phyloP scores from a whole-genome alignment of 2,113 vertebrate genomes.

The Calyptomena viridis region DNA sequence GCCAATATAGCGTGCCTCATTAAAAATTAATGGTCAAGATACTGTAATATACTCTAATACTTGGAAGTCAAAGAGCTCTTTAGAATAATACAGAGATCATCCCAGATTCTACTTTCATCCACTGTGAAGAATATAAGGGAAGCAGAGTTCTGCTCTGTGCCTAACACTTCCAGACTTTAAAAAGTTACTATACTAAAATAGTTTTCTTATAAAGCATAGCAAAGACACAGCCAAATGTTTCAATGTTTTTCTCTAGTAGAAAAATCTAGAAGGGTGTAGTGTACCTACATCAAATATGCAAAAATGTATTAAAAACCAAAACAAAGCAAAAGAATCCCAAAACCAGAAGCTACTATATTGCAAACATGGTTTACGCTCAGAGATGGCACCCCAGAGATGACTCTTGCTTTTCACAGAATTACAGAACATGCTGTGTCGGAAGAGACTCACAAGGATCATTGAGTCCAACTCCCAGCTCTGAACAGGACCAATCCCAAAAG shows the following conservation, averaged over 20 bases:
- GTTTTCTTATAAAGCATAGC: background rate
- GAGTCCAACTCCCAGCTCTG: background rate
- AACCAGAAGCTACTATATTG: background rate
- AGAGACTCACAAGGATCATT: background rate
- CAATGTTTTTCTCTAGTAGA: background rate
- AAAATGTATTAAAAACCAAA: background rate
- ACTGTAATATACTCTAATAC: background rate
- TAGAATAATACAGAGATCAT: background rate
- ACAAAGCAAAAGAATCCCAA: background rate
- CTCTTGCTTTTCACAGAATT: background rate
- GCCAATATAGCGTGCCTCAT: background rate
- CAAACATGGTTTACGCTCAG: background rate
- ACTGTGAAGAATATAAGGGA: background rate
- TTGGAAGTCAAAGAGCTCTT: background rate
- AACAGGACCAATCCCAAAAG: background rate
- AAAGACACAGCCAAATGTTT: background rate
- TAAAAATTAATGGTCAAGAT: slow-evolving; percentile 6
- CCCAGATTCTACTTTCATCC: background rate
- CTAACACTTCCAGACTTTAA: background rate
- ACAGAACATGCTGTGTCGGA: background rate
- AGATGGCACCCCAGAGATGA: background rate
- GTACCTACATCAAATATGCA: background rate
- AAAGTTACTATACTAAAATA: background rate
- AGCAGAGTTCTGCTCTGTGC: background rate
- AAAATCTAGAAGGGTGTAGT: background rate